These are phyloP conservation scores for Microctonus aethiopoides DNA, from an alignment of 2,888 invertebrate genomes.

Conservation along the genomic window DNA sequence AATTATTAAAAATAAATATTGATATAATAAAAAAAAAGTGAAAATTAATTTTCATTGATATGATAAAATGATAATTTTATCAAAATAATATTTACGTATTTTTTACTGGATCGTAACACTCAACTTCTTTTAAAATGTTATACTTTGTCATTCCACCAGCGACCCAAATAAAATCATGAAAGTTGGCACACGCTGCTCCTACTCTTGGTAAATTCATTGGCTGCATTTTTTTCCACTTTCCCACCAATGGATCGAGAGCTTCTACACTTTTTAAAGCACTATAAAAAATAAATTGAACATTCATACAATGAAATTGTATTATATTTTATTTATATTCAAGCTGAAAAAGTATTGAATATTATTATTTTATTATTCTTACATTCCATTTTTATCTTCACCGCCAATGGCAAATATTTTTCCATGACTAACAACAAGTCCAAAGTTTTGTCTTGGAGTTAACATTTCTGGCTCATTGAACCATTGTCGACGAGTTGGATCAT, in stretches of 20 bases:
- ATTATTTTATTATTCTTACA: slow-evolving; percentile 53
- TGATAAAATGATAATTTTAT: neutral
- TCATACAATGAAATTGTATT: neutral
- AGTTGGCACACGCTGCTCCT: slow-evolving; percentile 74
- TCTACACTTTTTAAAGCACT: slow-evolving; percentile 75
- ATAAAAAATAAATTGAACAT: slow-evolving; percentile 26
- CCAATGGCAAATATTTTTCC: slow-evolving; percentile 79
- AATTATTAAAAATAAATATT: too few species aligned
- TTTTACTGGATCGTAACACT: slow-evolving; percentile 73
- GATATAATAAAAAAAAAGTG: too few species aligned
- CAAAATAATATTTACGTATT: slow-evolving; percentile 69
- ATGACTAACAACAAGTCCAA: slow-evolving; percentile 75
- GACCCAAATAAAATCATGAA: slow-evolving; percentile 77
- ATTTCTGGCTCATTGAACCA: slow-evolving; percentile 76
- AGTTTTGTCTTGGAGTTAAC: slow-evolving; percentile 74
- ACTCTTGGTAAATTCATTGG: slow-evolving; percentile 73
- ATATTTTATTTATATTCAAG: neutral
- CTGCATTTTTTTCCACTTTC: slow-evolving; percentile 72
- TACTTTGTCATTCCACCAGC: slow-evolving; percentile 78
- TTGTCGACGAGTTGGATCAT: slow-evolving; percentile 73
- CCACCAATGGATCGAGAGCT: slow-evolving; percentile 71
- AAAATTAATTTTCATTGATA: neutral
- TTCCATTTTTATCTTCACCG: slow-evolving; percentile 75
- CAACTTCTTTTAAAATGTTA: slow-evolving; percentile 72
- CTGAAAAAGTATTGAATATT: neutral